Conservation (phyloP, 2,797 vertebrate genomes). For the Platalea minor region DNA sequence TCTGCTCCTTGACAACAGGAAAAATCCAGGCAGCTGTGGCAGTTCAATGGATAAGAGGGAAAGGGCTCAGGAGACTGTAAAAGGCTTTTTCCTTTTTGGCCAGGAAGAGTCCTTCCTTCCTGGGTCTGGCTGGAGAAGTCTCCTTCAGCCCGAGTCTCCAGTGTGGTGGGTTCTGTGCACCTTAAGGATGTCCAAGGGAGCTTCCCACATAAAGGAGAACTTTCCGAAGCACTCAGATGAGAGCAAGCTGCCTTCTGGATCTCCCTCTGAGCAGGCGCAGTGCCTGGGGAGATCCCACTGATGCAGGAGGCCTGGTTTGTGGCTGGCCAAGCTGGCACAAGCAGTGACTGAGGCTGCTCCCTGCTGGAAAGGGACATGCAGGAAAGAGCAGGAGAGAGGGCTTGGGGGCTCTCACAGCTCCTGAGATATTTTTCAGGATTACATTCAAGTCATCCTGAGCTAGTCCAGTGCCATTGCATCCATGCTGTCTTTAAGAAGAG, state of each 20-base stretch:
- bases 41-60: neutral
- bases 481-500: neutral
- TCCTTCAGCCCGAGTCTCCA: neutral
- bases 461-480: neutral
- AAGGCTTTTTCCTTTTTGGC: neutral
- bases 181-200: neutral
- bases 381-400: rapidly evolving
- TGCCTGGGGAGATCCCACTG: neutral
- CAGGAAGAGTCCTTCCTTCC: neutral
- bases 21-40: rapidly evolving
- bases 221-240: neutral
- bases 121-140: neutral
- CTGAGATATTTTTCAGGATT: neutral
- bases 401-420: neutral
- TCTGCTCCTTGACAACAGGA: neutral
- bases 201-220: neutral
- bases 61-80: neutral
- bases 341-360: neutral
- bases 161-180: neutral
- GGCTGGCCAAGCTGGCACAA: neutral
- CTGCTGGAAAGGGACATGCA: neutral
- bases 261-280: rapidly evolving
- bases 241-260: neutral
- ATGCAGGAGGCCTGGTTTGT: neutral
- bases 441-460: neutral